Evolutionary conservation across 2,888 invertebrate genomes (phyloP), one percentile per base, ranked within the genome.

Genomic region (Cantharis flavilabris): DNA sequence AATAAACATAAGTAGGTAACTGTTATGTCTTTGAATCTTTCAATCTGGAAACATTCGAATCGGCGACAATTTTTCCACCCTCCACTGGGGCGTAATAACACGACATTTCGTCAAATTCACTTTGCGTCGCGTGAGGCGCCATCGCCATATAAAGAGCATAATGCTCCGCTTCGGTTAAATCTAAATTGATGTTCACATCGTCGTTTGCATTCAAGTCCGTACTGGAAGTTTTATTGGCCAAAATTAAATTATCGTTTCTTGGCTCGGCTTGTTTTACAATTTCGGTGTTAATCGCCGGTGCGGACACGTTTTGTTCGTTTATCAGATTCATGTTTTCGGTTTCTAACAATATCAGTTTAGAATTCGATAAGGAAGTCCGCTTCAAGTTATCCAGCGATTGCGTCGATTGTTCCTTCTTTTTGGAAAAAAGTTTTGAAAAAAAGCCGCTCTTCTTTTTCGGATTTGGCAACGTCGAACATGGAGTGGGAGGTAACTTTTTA

Each of bases 61-160:
- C 84, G 2, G 85, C 85, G 7, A 92, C 90, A 83, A 94, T 93
- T 86, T 94, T 94, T 71, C 93, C 93, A 72, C 92, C 95, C 86
- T 96, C 96, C 5, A 96, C 93, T 10, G 95, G 94, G 49, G 96
- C 94, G 86, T 96, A 96, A 86, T 96, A 96, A 87, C 94, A 95
- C 67, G 96, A 96, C 85, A 93, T 93, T 83, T 97, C 97, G 82
- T 97, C 97, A 85, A 96, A 96, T 87, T 97, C 96, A 10, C 96
- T 96, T 26, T 91, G 93, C 0, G 96, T 96, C 18, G 96, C 96
- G 85, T 93, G 94, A 1, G 96, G 96, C 11, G 96, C 96, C 86
- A 96, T 92, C 73, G 94, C 93, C 83, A 96, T 96, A 83, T 97
- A 97, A 77, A 97, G 87, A 33, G 96, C 96, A 87, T 95, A 96